These are phyloP conservation scores for Dendronephthya gigantea DNA, from an alignment of 64 coral and sea anemone genomes.

Conservation along the genomic window DNA sequence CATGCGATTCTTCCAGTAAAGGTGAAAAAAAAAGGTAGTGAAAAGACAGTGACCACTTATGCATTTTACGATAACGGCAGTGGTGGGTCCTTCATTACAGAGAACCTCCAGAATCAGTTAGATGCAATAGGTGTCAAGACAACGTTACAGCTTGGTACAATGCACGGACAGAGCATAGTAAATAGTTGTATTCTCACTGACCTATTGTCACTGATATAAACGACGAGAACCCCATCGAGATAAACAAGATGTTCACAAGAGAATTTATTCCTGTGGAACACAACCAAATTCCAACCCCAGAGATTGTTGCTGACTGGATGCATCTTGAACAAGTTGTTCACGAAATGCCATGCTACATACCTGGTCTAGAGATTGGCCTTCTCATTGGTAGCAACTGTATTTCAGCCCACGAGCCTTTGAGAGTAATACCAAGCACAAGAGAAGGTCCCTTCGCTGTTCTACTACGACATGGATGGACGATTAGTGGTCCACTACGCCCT, in stretches of 20 bases:
- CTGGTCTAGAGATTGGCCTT: constrained; percentile 44
- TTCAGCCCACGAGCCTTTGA: no score
- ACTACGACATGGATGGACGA: no score
- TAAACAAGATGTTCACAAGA: constrained; percentile 30
- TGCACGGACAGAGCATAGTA: constrained; percentile 37
- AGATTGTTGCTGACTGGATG: constrained; percentile 29
- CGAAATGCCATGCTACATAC: constrained; percentile 38
- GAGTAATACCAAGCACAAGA: no score
- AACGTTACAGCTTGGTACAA: constrained; percentile 36
- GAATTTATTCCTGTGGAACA: constrained; percentile 40
- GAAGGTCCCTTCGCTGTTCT: no score
- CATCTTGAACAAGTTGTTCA: constrained; percentile 23
- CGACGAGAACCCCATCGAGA: constrained; percentile 25
- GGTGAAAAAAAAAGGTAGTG: constrained; percentile 21
- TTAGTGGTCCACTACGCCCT: no score
- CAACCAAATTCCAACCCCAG: constrained; percentile 43
- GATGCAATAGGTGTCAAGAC: constrained; percentile 25
- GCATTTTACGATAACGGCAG: no score
- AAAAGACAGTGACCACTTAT: constrained; percentile 10
- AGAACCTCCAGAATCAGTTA: constrained; percentile 30
- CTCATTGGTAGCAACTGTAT: constrained; percentile 43
- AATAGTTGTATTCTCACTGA: constrained; percentile 16
- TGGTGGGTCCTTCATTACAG: no score
- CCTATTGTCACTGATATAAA: constrained; percentile 30
- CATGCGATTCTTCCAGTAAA: constrained; percentile 48